Percentiles rank a stretch among this genome's conserved stretches.
Conservation (phyloP, 2,888 invertebrate genomes). For the Seira musarum region DNA sequence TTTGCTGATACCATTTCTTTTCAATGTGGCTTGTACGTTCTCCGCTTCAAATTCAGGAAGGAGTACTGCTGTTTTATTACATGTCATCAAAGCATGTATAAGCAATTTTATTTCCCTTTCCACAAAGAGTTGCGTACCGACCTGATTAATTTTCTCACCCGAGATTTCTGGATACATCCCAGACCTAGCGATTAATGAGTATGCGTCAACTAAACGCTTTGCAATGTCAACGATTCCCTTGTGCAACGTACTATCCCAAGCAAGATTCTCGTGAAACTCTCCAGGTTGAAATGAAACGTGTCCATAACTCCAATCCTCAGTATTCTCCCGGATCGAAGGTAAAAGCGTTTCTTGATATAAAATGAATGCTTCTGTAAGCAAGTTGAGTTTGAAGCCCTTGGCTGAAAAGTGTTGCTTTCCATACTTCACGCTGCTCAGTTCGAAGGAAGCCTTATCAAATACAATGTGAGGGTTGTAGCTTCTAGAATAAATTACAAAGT, state of each 20-base stretch:
- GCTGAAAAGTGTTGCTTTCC: not conserved
- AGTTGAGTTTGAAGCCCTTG: too few relatives aligned
- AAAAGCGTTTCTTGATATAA: too few relatives aligned
- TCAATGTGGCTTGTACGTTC: not conserved
- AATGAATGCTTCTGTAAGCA: too few relatives aligned
- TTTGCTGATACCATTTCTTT: not conserved
- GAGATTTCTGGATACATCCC: not conserved
- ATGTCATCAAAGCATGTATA: not conserved
- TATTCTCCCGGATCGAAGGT: not conserved
- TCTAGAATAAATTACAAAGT: not conserved
- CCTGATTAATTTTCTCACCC: too few relatives aligned
- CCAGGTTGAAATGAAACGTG: not conserved
- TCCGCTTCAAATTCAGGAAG: not conserved
- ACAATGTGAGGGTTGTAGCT: not conserved
- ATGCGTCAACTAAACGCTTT: not conserved
- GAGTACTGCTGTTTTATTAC: not conserved
- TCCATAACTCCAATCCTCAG: not conserved
- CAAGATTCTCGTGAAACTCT: not conserved
- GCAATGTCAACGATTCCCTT: not conserved
- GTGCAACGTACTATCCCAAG: not conserved
- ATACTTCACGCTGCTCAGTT: too few relatives aligned
- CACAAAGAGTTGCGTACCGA: not conserved
- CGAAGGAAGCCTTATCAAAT: not conserved
- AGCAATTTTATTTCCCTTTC: not conserved
- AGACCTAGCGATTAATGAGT: not conserved